phyloP scores from a whole-genome alignment of 2,113 vertebrate genomes.

The Dendropsophus ebraccatus region DNA sequence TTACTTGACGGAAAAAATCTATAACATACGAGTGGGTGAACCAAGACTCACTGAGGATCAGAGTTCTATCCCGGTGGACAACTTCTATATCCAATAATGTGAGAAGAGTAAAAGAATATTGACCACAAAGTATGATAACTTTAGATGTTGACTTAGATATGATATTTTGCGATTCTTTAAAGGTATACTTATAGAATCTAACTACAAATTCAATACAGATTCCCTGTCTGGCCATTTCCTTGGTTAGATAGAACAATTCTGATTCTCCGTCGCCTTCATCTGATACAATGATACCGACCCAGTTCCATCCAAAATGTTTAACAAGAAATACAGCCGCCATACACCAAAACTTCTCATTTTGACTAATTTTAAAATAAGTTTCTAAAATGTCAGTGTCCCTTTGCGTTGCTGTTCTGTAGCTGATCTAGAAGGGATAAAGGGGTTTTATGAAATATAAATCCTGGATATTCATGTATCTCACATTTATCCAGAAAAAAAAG shows the following conservation, averaged over 20 bases:
- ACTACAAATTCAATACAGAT: slow-evolving; percentile 13
- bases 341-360: not conserved
- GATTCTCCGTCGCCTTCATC: not conserved
- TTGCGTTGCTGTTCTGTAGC: not conserved
- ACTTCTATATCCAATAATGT: not conserved
- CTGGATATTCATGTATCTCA: too few species aligned
- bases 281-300: not conserved
- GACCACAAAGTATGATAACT: slow-evolving; percentile 14
- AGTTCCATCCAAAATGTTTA: slow-evolving; percentile 22
- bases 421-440: not conserved
- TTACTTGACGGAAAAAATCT: rapidly evolving
- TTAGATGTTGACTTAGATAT: not conserved
- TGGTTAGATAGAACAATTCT: not conserved
- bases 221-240: not conserved
- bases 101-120: not conserved
- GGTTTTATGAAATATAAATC: too few species aligned
- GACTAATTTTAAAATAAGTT: not conserved
- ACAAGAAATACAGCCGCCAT: not conserved
- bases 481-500: too few species aligned
- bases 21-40: not conserved
- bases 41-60: slow-evolving; percentile 15
- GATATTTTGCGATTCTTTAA: not conserved
- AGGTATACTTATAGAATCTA: not conserved
- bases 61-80: not conserved
- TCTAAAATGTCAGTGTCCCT: not conserved